These are phyloP conservation scores for Turdus rufiventris DNA, from an alignment of 2,113 vertebrate genomes.

Conservation along the genomic window DNA sequence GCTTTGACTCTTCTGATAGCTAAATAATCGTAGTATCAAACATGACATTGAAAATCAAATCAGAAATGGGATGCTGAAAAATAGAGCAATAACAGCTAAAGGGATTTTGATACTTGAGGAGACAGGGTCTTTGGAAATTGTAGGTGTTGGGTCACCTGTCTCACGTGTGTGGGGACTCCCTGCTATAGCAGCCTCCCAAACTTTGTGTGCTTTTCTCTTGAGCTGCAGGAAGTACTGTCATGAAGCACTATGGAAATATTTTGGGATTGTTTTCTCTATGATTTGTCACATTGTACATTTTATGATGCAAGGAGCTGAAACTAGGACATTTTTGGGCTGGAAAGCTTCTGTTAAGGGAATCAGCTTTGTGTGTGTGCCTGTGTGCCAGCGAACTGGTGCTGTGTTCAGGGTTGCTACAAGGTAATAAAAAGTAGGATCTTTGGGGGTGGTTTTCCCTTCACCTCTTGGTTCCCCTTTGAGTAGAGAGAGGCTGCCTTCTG, in stretches of 20 bases:
- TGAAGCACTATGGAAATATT: background rate
- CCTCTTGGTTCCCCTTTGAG: background rate
- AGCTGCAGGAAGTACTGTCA: background rate
- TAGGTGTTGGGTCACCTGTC: background rate
- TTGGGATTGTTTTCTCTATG: background rate
- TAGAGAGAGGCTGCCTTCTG: background rate
- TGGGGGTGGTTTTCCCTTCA: background rate
- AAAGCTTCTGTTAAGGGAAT: background rate
- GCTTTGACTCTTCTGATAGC: background rate
- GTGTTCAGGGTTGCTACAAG: background rate
- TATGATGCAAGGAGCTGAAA: background rate
- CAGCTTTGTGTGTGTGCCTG: accelerated
- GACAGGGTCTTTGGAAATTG: background rate
- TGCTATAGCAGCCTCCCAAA: background rate
- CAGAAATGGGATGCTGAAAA: background rate
- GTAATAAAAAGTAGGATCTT: background rate
- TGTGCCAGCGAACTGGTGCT: background rate
- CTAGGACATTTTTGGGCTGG: background rate
- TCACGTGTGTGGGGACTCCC: background rate
- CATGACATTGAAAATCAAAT: background rate
- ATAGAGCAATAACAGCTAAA: background rate
- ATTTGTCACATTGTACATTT: background rate
- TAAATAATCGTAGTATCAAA: background rate
- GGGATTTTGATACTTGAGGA: background rate
- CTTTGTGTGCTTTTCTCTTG: background rate